Base-by-base conservation (phyloP, 2,888 invertebrate genomes). In the Leucania comma region DNA sequence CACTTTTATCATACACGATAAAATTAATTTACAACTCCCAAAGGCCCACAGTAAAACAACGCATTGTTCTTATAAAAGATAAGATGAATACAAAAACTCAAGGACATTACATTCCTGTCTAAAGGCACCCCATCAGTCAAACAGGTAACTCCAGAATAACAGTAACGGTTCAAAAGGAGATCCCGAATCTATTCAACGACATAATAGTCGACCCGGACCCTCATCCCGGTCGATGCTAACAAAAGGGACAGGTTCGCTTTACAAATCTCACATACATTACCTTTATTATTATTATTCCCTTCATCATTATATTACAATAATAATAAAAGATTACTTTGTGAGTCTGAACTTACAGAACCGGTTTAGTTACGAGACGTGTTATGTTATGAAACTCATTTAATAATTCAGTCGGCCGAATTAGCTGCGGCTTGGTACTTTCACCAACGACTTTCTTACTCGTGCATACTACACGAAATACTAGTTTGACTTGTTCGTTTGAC, bases 371-470 rank as follows among this genome's bases (percentile, higher is more conserved):
- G 90, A 76, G 87, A 89, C 85, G 87, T 91, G 92, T 94, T 95
- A 95, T 91, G 92, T 94, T 95, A 95, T 91, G 93, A 94, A 93
- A 93, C 91, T 88, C 89, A 90, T 93, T 93, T 93, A 90, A 90
- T 90, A 91, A 92, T 92, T 91, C 89, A 86, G 90, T 85, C 86
- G 90, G 89, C 86, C 88, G 91, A 93, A 93, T 94, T 93, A 93
- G 93, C 90, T 81, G 85, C 86, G 91, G 88, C 88, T 87, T 79
- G 85, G 89, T 92, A 95, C 95, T 95, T 95, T 95, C 95, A 95
- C 94, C 94, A 87, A 78, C 83, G 89, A 91, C 93, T 94, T 93
- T 94, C 94, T 92, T 94, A 88, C 87, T 87, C 87, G 89, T 88
- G 87, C 83, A 86, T 85, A 83, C 75, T 79, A 85, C 86, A 86